Evolutionary conservation across 2,888 invertebrate species (phyloP), one percentile per base, ranked within the genome.

Genomic region (Glomeris marginata): DNA sequence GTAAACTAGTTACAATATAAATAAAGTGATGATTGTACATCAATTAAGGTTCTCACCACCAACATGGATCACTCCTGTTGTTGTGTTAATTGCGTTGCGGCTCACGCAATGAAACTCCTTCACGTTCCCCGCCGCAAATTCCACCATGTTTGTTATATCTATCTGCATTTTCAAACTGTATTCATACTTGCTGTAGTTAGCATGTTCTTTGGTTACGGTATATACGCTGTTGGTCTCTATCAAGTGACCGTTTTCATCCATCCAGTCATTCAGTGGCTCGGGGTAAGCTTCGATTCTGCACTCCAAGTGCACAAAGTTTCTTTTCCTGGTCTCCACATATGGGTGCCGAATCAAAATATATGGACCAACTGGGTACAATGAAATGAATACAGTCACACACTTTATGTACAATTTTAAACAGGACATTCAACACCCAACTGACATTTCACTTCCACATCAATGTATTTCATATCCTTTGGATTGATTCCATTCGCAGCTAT

Each of bases 241-340:
- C 8, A 84, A 74, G 28, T 79, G 72, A 2, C 84, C 85, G 59
- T 85, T 82, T 2, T 74, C 74, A 15, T 77, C 73, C 62, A 87
- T 84, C 91, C 91, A 91, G 59, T 85, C 86, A 46, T 81, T 74
- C 1, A 85, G 76, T 1, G 88, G 81, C 60, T 84, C 82, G 0
- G 90, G 90, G 68, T 80, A 88, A 0, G 87, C 86, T 70, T 91
- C 88, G 21, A 87, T 78, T 68, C 84, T 81, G 63, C 90, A 90
- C 52, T 63, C 60, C 33, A 62, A 51, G 38, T 76, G 74, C 1
- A 78, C 84, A 1, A 75, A 77, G 41, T 74, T 50, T 18, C 41
- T 41, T 3, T 28, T 33, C 11, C 28, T n/a, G n/a, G 50, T 22
- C 34, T 40, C 46, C 15, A 46, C 33, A 16, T n/a, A 6, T 11